Evolutionary conservation across 2,113 vertebrate species (phyloP).

Genomic region (Periophthalmodon schlosseri): DNA sequence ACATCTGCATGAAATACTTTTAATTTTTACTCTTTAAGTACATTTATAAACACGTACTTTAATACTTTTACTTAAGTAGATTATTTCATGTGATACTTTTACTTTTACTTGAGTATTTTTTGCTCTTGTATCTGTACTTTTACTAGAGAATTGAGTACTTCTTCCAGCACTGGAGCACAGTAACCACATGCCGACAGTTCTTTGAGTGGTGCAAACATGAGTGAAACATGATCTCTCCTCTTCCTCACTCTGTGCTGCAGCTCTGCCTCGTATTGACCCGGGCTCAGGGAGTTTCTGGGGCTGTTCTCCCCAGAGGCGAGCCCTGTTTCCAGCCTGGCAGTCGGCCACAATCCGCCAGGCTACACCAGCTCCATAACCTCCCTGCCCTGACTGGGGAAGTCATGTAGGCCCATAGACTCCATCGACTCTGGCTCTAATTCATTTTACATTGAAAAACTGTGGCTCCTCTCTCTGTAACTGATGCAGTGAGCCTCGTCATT

Average conservation of each 20-base stretch:
- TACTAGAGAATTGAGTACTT: no score
- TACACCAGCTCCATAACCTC: slow-evolving; percentile 14
- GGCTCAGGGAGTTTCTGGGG: slow-evolving; percentile 43
- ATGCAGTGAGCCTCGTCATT: no score
- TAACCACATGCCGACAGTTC: slow-evolving; percentile 1
- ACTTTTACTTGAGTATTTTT: no score
- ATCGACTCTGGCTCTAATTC: no score
- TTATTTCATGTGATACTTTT: no score
- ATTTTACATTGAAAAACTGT: no score
- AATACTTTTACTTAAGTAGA: no score
- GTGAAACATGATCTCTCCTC: slow-evolving; percentile 47
- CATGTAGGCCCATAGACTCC: background rate
- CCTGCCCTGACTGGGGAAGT: slow-evolving; percentile 20
- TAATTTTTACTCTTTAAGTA: no score
- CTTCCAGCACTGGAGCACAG: background rate
- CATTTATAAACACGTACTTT: no score
- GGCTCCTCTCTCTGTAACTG: no score
- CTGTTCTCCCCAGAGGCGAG: slow-evolving; percentile 30
- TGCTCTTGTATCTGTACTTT: no score
- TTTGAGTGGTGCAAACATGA: slow-evolving; percentile 1
- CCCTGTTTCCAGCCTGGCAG: slow-evolving; percentile 41
- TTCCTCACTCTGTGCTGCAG: slow-evolving; percentile 11
- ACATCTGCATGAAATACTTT: no score
- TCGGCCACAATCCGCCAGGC: slow-evolving; percentile 22
- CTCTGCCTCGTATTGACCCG: slow-evolving; percentile 46